Conservation (phyloP, 2,888 invertebrate species). For the Pyralis farinalis region DNA sequence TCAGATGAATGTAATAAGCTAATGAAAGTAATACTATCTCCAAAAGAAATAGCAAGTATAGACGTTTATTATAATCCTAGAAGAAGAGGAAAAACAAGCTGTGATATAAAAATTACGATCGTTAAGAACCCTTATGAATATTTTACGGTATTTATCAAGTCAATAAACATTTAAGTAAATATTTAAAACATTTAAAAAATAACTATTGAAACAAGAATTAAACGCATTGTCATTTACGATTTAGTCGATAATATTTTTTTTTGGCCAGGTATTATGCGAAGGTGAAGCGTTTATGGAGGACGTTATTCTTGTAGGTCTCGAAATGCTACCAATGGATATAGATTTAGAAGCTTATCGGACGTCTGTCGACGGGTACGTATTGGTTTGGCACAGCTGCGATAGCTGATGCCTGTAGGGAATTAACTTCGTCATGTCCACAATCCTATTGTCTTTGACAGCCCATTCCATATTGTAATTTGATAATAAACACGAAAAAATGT, state of each 20-base stretch:
- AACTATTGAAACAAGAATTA: not conserved
- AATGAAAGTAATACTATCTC: conserved; percentile 40
- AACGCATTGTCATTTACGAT: too few relatives aligned
- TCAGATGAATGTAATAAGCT: conserved; percentile 39
- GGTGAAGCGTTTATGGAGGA: conserved; percentile 73
- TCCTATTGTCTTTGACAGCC: too few relatives aligned
- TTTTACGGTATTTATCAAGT: conserved; percentile 45
- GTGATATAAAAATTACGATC: conserved; percentile 56
- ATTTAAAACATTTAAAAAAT: not conserved
- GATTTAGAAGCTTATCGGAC: conserved; percentile 49
- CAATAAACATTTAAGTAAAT: conserved; percentile 1
- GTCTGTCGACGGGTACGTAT: conserved; percentile 38
- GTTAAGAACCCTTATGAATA: conserved; percentile 64
- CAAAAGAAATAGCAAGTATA: conserved; percentile 42
- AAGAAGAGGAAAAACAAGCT: conserved; percentile 49
- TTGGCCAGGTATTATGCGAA: conserved; percentile 56
- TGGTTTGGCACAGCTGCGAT: too few relatives aligned
- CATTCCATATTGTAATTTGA: too few relatives aligned
- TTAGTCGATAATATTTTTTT: conserved; percentile 1
- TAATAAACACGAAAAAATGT: too few relatives aligned
- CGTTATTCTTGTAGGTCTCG: conserved; percentile 58
- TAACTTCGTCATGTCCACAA: too few relatives aligned
- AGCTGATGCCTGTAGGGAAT: too few relatives aligned
- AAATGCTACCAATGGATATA: conserved; percentile 67
- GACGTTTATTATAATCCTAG: conserved; percentile 56